Conservation (phyloP, 2,888 invertebrate genomes). For the Bibio marci region DNA sequence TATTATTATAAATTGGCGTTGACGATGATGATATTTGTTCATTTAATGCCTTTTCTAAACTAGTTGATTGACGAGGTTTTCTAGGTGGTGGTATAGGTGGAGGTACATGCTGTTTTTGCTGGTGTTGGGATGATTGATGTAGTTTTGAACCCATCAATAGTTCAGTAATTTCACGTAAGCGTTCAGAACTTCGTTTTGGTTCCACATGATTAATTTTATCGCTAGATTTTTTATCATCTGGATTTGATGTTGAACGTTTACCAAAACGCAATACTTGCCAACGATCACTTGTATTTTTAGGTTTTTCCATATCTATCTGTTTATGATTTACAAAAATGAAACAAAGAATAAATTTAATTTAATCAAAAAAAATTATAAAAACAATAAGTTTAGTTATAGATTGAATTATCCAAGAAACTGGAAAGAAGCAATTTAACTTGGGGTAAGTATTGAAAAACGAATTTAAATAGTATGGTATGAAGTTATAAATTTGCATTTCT, state of each 20-base stretch:
- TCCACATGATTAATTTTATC: slow-evolving; percentile 8
- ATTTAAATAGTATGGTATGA: no score
- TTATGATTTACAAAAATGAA: slow-evolving; percentile 4
- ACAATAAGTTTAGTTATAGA: no score
- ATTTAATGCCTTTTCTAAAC: slow-evolving; percentile 20
- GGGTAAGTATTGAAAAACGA: no score
- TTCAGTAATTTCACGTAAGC: slow-evolving; percentile 58
- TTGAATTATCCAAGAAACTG: no score
- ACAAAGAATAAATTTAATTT: no score
- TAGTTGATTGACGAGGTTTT: slow-evolving; percentile 33
- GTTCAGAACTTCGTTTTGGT: slow-evolving; percentile 41
- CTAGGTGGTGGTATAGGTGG: slow-evolving; percentile 40
- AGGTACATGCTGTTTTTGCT: slow-evolving; percentile 23
- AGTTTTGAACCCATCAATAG: slow-evolving; percentile 41
- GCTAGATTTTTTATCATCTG: slow-evolving; percentile 7
- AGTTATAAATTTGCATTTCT: no score
- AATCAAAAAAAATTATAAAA: no score
- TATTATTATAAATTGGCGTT: no score
- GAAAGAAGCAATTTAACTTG: no score
- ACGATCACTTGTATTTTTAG: slow-evolving; percentile 59
- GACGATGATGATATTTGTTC: no score
- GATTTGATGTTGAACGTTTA: slow-evolving; percentile 21
- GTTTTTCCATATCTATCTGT: slow-evolving; percentile 27
- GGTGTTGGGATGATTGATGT: slow-evolving; percentile 10
- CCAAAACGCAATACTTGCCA: slow-evolving; percentile 63